Conservation (phyloP, 2,797 vertebrate species). For the Periophthalmus magnuspinnatus region DNA sequence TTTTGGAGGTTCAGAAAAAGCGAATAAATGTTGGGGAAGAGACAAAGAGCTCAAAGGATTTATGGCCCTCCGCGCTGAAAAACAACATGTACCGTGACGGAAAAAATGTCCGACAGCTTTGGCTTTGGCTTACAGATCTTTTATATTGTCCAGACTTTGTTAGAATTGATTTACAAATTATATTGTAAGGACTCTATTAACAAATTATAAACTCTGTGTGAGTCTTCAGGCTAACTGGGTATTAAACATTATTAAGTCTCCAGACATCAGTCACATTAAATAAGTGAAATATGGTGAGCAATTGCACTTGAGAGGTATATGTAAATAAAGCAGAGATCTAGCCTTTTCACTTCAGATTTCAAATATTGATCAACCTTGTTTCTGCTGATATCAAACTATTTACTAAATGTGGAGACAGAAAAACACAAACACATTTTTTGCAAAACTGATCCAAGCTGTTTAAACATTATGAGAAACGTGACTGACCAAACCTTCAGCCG, state of each 20-base stretch:
- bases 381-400: too few species aligned
- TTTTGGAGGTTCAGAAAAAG: conserved; percentile 67
- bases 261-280: neutral
- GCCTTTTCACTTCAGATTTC: neutral
- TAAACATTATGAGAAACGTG: neutral
- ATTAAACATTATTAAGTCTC: neutral
- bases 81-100: conserved; percentile 32
- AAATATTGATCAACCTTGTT: too few species aligned
- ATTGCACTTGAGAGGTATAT: neutral
- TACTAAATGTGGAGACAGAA: too few species aligned
- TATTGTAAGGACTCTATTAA: neutral
- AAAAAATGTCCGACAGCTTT: conserved; percentile 18
- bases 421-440: too few species aligned
- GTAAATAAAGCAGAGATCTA: neutral
- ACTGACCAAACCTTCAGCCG: neutral
- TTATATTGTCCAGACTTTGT: conserved; percentile 8
- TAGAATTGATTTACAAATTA: conserved; percentile 19
- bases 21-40: conserved; percentile 67
- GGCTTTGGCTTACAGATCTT: conserved; percentile 25
- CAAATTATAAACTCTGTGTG: neutral
- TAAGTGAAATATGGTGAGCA: neutral
- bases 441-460: too few species aligned
- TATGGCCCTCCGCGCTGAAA: conserved; percentile 47
- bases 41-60: conserved; percentile 69
- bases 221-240: neutral